These are phyloP conservation scores for Idaea dimidiata DNA, from an alignment of 2,888 invertebrate species.

Conservation along the genomic window DNA sequence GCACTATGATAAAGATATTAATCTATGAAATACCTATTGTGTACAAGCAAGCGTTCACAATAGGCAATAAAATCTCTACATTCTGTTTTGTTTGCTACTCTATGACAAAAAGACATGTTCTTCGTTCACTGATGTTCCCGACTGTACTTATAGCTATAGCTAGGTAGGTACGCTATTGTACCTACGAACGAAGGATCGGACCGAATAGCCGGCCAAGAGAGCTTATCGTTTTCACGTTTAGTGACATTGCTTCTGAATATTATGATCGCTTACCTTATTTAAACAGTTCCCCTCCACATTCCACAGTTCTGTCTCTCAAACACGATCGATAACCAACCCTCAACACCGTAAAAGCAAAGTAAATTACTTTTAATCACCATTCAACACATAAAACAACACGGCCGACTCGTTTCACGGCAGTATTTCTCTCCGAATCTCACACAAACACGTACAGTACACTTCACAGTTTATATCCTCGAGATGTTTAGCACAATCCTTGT, in stretches of 20 bases:
- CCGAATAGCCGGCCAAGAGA: not conserved
- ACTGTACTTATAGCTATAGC: not conserved
- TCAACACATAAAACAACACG: constrained; percentile 72
- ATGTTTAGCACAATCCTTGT: constrained; percentile 58
- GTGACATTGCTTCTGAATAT: not conserved
- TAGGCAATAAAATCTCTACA: not conserved
- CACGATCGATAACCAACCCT: constrained; percentile 73
- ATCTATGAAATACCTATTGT: no score
- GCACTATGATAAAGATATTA: no score
- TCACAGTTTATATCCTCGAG: constrained; percentile 55
- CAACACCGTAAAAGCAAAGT: constrained; percentile 73
- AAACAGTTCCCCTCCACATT: constrained; percentile 52
- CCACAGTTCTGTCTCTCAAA: constrained; percentile 67
- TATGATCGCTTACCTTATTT: not conserved
- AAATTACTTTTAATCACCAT: constrained; percentile 78
- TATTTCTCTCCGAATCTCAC: constrained; percentile 50
- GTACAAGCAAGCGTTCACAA: no score
- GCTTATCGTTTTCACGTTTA: not conserved
- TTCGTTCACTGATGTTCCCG: not conserved
- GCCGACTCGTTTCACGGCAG: constrained; percentile 64
- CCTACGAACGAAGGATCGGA: not conserved
- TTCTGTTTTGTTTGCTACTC: not conserved
- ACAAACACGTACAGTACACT: constrained; percentile 62
- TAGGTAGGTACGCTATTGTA: no score
- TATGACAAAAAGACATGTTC: not conserved